Evolutionary conservation across 2,888 invertebrate species (phyloP).

Genomic region (Eilema griseolum): DNA sequence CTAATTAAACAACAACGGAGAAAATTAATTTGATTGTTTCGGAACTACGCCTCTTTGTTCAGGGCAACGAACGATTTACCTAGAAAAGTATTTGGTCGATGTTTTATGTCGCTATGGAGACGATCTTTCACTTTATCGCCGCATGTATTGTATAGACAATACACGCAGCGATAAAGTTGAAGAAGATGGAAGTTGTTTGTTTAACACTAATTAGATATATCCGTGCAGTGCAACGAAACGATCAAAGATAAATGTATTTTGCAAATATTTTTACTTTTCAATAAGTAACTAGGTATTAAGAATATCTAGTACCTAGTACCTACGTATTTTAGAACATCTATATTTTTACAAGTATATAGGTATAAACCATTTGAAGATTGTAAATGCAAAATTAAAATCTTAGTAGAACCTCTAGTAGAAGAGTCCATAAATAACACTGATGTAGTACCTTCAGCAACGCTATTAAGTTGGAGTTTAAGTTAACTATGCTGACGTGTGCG

Average conservation of each 20-base stretch:
- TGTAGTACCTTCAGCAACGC: background rate
- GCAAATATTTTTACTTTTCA: background rate
- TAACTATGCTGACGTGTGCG: constrained; percentile 54
- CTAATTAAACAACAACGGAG: constrained; percentile 87
- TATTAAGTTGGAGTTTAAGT: background rate
- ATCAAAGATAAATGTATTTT: too few relatives aligned
- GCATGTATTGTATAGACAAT: constrained; percentile 62
- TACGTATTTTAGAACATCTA: background rate
- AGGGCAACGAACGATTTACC: constrained; percentile 76
- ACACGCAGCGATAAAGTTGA: too few relatives aligned
- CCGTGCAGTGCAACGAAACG: background rate
- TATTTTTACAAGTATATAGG: background rate
- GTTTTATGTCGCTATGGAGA: constrained; percentile 57
- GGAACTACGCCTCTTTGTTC: constrained; percentile 82
- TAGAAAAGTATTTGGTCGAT: constrained; percentile 73
- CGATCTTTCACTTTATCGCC: constrained; percentile 63
- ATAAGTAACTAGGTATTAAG: background rate
- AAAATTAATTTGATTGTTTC: constrained; percentile 86
- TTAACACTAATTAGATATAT: constrained; percentile 18
- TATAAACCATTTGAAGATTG: background rate
- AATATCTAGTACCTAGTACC: background rate
- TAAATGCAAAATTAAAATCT: too few relatives aligned
- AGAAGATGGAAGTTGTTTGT: constrained; percentile 52
- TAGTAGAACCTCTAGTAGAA: too few relatives aligned
- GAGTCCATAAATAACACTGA: background rate